These are phyloP conservation scores for Drosophila prosaltans DNA, from an alignment of 1,140 invertebrate species.

Conservation along the genomic window DNA sequence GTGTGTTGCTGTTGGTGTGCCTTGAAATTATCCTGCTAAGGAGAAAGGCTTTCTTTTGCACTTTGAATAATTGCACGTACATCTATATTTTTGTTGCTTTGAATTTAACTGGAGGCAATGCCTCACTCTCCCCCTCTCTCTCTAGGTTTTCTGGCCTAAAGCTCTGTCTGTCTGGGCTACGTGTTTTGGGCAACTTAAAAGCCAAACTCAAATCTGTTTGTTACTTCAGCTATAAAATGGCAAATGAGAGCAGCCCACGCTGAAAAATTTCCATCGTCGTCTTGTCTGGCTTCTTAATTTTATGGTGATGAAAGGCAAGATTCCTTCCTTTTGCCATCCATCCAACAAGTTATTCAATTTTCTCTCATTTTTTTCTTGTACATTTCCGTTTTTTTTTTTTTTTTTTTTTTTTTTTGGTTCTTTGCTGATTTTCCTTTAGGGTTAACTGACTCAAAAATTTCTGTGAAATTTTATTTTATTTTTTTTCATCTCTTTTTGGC, in stretches of 20 bases:
- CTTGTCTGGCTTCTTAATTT: slow-evolving; percentile 47
- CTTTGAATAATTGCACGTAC: slow-evolving; percentile 77
- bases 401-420: not conserved
- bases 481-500: not conserved
- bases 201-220: slow-evolving; percentile 40
- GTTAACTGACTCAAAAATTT: slow-evolving; percentile 13
- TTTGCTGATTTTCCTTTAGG: not conserved
- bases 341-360: slow-evolving; percentile 54
- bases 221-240: slow-evolving; percentile 1
- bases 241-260: slow-evolving; percentile 19
- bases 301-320: slow-evolving; percentile 39
- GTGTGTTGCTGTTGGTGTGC: not conserved
- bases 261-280: slow-evolving; percentile 3
- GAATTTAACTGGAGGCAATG: slow-evolving; percentile 42
- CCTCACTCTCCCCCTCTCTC: not conserved
- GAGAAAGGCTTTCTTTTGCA: slow-evolving; percentile 58
- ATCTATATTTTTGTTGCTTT: slow-evolving; percentile 30
- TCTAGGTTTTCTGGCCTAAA: not conserved
- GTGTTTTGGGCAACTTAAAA: slow-evolving; percentile 43
- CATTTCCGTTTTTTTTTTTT: not conserved
- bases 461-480: not conserved
- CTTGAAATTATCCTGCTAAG: slow-evolving; percentile 41
- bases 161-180: slow-evolving; percentile 34
- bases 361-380: slow-evolving; percentile 9
- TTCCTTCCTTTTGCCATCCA: slow-evolving; percentile 48